These are phyloP conservation scores for Trochalopteron elliotii DNA, from an alignment of 2,113 vertebrate species.

Conservation along the genomic window DNA sequence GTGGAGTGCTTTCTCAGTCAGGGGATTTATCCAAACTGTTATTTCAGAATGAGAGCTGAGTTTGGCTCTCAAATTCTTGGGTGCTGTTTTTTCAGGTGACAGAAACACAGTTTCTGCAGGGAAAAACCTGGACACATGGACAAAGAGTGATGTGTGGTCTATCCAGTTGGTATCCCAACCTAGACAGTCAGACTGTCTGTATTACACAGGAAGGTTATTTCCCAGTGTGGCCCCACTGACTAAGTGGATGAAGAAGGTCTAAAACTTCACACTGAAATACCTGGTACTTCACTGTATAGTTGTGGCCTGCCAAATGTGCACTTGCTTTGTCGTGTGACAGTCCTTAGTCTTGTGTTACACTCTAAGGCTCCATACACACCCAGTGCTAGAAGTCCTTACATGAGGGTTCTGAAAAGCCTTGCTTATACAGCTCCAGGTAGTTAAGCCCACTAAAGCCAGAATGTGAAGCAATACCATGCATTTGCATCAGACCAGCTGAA, in stretches of 20 bases:
- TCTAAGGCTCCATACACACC: neutral
- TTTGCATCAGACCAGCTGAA: neutral
- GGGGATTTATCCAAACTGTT: neutral
- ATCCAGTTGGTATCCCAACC: neutral
- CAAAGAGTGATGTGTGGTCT: neutral
- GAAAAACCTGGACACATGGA: neutral
- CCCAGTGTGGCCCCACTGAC: neutral
- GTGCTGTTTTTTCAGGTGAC: neutral
- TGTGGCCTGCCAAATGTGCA: neutral
- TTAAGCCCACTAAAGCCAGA: neutral
- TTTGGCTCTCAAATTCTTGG: neutral
- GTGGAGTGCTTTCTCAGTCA: neutral
- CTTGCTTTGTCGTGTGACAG: neutral
- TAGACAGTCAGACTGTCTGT: neutral
- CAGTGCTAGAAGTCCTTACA: neutral
- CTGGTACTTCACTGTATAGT: rapidly evolving
- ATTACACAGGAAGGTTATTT: neutral
- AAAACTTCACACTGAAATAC: neutral
- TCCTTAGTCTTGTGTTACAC: neutral
- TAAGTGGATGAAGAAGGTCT: neutral
- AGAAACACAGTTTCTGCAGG: neutral
- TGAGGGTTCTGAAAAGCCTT: neutral
- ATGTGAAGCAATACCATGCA: neutral
- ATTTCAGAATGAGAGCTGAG: neutral
- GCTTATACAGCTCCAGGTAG: neutral